Evolutionary conservation across 2,888 invertebrate species (phyloP), one percentile per base, ranked within the genome.

Genomic region (Odontocolon sp.): DNA sequence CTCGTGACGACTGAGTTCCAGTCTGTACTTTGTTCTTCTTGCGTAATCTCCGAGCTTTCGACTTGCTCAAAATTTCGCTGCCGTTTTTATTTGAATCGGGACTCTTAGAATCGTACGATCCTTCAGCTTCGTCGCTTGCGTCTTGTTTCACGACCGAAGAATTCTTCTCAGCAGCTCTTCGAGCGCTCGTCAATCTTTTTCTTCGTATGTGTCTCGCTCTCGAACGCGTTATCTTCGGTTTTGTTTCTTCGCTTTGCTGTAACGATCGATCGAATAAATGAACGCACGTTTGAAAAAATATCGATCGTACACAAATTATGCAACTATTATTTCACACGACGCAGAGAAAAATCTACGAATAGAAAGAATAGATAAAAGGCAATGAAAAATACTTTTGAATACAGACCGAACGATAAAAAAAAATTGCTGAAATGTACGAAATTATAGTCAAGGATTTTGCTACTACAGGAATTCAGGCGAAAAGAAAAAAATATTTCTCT

Each of bases 171-270:
- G 81, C 81, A 14, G 82, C 82, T 76, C 80, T 85, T 5, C 87
- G 82, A 26, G 88, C 88, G 54, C 84, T 83, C 40, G 83, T 81
- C 68, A 88, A 78, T 50, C 85, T 85, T 66, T 87, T 88, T 54
- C 88, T 78, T 38, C 89, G 84, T 26, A 87, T 78, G 78, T 88
- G 88, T 61, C 89, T 85, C 1, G 88, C 88, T 57, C 81, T 70
- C 9, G 88, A 86, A 23, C 86, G 84, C 50, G 81, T 85, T 61
- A 86, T 67, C 77, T 85, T 86, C 23, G 80, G 80, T 36, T 68
- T 59, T 16, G 59, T 33, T 16, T 78, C 79, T 47, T 79, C 77
- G 23, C 21, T 63, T 54, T 73, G 74, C 86, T 86, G 73, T 31
- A 82, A 81, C 21, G 42, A 59, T 59, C 45, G n/a, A 0, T 42